Conservation (phyloP, 2,113 vertebrate genomes). For the Brachyhypopomus occidentalis region DNA sequence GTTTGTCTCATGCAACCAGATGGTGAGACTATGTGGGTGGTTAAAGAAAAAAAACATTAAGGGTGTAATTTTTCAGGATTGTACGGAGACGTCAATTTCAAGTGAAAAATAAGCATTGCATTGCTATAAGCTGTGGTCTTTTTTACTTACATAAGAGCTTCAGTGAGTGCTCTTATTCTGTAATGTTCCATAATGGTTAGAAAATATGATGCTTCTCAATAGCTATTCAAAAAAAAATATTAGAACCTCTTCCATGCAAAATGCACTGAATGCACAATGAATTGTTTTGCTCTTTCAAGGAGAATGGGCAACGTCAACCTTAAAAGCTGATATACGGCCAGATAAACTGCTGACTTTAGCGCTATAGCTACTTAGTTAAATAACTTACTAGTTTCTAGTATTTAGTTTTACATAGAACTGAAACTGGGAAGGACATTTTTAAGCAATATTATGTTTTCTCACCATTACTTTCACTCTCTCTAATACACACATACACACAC, state of each 20-base stretch:
- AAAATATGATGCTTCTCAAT: neutral
- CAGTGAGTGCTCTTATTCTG: neutral
- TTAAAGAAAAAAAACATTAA: neutral
- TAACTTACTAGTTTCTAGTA: too few relatives aligned
- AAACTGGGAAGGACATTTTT: too few relatives aligned
- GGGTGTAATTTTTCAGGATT: neutral
- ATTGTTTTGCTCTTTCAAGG: neutral
- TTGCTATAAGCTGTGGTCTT: neutral
- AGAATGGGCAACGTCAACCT: too few relatives aligned
- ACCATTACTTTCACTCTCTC: too few relatives aligned
- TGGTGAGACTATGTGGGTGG: conserved; percentile 5
- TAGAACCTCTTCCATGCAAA: neutral
- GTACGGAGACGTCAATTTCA: neutral
- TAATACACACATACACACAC: too few relatives aligned
- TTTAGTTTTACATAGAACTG: too few relatives aligned
- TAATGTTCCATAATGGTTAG: neutral
- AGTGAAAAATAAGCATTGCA: neutral
- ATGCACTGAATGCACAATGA: neutral
- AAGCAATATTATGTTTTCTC: too few relatives aligned
- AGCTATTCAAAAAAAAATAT: neutral
- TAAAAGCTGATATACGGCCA: too few relatives aligned
- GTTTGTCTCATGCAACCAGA: neutral
- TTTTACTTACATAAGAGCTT: neutral
- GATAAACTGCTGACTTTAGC: too few relatives aligned
- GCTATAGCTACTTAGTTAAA: too few relatives aligned